Conservation (phyloP, 35 echinoderm and acorn worm species). For the Amphiura filiformis region DNA sequence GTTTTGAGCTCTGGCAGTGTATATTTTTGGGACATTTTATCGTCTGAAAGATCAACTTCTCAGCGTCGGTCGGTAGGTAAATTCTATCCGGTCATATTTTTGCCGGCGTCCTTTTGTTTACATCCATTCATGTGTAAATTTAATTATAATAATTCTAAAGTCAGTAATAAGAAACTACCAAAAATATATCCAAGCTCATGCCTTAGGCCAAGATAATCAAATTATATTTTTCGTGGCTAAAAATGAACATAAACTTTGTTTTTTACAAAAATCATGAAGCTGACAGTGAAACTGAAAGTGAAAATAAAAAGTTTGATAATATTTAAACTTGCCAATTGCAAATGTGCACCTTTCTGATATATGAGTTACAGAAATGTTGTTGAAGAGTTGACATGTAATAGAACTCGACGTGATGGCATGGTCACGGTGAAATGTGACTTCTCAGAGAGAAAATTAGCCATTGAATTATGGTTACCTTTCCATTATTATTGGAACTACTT, state of each 20-base stretch:
- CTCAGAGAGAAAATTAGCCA: too few relatives aligned
- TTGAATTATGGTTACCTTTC: too few relatives aligned
- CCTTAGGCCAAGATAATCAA: background rate
- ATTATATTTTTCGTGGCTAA: background rate
- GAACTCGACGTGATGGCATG: too few relatives aligned
- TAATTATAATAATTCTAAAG: background rate
- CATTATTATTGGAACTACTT: too few relatives aligned
- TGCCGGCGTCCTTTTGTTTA: background rate
- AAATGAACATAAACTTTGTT: background rate
- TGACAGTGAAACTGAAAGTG: too few relatives aligned
- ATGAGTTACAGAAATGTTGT: too few relatives aligned
- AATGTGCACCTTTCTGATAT: too few relatives aligned
- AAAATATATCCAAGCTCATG: background rate
- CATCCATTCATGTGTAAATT: background rate
- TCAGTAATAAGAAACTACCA: background rate
- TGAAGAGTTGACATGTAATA: too few relatives aligned
- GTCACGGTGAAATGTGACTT: too few relatives aligned
- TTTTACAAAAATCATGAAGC: too few relatives aligned
- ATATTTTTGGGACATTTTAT: background rate
- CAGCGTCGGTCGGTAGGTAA: background rate
- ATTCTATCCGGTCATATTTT: background rate
- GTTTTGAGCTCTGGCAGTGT: background rate
- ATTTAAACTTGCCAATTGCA: too few relatives aligned
- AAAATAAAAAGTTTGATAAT: too few relatives aligned
- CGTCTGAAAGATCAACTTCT: background rate